Evolutionary conservation across 2,113 vertebrate species (phyloP).

Genomic region (Sinosuthora webbiana): DNA sequence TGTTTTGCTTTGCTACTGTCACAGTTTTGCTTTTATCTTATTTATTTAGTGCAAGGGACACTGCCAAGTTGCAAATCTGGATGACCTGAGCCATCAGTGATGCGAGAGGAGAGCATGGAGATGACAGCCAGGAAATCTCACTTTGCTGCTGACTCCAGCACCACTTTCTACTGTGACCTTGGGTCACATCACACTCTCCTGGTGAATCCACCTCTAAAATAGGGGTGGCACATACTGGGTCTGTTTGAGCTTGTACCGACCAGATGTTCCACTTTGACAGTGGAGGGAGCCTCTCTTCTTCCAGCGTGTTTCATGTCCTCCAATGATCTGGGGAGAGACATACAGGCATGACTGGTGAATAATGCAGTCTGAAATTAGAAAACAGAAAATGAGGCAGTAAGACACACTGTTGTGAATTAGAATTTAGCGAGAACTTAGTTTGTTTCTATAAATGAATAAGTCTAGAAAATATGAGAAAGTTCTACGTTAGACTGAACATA

Average conservation of each 20-base stretch:
- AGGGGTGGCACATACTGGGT: not conserved
- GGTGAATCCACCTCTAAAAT: not conserved
- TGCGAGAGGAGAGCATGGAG: accelerated
- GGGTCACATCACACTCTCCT: not conserved
- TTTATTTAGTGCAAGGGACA: not conserved
- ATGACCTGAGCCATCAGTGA: not conserved
- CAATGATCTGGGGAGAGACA: accelerated
- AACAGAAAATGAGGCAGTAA: not conserved
- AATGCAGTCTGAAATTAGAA: not conserved
- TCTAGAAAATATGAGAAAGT: not conserved
- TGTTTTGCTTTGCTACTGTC: not conserved
- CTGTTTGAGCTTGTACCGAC: not conserved
- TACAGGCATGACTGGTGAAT: not conserved
- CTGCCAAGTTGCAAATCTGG: not conserved
- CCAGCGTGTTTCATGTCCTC: accelerated
- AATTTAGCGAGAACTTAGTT: not conserved
- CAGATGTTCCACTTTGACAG: not conserved
- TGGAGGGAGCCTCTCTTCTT: not conserved
- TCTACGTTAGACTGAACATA: not conserved
- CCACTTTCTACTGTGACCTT: not conserved
- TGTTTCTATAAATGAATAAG: not conserved
- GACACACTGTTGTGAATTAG: not conserved
- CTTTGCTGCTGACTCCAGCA: not conserved
- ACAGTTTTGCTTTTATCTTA: not conserved
- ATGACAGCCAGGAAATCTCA: not conserved